Base-by-base conservation (phyloP, 1,140 invertebrate species). In the Pissodes strobi region DNA sequence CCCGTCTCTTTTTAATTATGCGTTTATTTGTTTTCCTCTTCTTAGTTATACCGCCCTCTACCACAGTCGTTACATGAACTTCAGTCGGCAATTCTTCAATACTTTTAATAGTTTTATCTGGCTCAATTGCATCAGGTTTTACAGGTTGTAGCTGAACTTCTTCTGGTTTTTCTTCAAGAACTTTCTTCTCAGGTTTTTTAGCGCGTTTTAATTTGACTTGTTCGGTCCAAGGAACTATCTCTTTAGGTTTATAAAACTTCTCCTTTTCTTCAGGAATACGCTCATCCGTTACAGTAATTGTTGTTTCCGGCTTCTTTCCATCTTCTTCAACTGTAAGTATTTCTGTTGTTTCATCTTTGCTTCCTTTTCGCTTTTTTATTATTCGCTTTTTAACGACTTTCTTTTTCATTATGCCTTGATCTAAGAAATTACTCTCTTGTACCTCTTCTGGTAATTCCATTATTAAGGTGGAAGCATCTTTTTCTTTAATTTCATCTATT, bases 101-200 rank as follows among this genome's bases (percentile, higher is more conserved):
- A n/a, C n/a, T n/a, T n/a, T n/a, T n/a, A n/a, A n/a, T n/a, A n/a
- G n/a, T n/a, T n/a, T n/a, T n/a, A n/a, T 51, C 34, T 67, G 38
- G 37, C 66, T 69, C 58, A 6, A 69, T 73, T 22, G 79, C 66
- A 12, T 77, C 71, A 30, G 71, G 66, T 64, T 22, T 67, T 56
- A 43, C 65, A 52, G 67, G 75, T 73, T 60, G 73, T 69, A 18
- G 17, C n/a, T n/a, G n/a, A n/a, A n/a, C 56, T 71, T 82, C 79
- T 13, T 74, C 71, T 69, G 80, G 71, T 23, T 76, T 75, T 57
- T 80, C 76, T 69, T 80, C 77, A 12, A 39, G 12, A 21, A 60
- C 19, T 55, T 70, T 65, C 4, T 56, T 67, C 25, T 13, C 13
- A 23, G 63, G 69, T 46, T 25, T 62, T 61, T 46, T 71, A n/a